These are phyloP conservation scores for Cyprinella venusta DNA, from an alignment of 2,797 vertebrate genomes.

Conservation along the genomic window DNA sequence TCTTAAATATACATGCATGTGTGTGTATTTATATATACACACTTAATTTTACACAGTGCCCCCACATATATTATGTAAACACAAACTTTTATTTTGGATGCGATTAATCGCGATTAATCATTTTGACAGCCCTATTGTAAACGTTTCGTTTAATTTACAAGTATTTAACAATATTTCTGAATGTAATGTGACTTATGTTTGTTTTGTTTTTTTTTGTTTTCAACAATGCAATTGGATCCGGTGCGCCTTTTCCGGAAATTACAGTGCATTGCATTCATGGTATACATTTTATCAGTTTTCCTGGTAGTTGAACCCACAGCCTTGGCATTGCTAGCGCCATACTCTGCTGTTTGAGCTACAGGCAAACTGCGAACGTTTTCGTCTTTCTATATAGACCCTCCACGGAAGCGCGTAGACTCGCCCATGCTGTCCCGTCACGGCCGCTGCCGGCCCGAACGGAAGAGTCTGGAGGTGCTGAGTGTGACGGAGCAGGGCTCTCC, in stretches of 20 bases:
- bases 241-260: background rate
- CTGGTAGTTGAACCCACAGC: background rate
- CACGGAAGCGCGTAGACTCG: constrained; percentile 91
- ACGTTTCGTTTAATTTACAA: background rate
- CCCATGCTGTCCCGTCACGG: constrained; percentile 92
- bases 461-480: constrained; percentile 92
- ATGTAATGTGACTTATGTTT: constrained; percentile 2
- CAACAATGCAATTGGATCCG: constrained; percentile 20
- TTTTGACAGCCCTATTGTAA: no score
- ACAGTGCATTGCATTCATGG: constrained; percentile 8
- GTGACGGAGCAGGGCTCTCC: constrained; percentile 91
- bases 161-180: background rate
- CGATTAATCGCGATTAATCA: no score
- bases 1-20: no score
- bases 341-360: background rate
- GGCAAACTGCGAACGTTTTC: background rate
- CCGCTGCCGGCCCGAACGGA: constrained; percentile 89
- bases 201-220: constrained; percentile 9
- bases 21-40: no score
- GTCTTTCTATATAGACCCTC: constrained; percentile 77
- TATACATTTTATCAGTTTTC: background rate
- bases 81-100: no score
- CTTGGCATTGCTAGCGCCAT: background rate
- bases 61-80: no score
- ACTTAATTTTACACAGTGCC: no score